Evolutionary conservation across 1,140 invertebrate genomes (phyloP), one percentile per base, ranked within the genome.

Genomic region (Propsilocerus akamusi): DNA sequence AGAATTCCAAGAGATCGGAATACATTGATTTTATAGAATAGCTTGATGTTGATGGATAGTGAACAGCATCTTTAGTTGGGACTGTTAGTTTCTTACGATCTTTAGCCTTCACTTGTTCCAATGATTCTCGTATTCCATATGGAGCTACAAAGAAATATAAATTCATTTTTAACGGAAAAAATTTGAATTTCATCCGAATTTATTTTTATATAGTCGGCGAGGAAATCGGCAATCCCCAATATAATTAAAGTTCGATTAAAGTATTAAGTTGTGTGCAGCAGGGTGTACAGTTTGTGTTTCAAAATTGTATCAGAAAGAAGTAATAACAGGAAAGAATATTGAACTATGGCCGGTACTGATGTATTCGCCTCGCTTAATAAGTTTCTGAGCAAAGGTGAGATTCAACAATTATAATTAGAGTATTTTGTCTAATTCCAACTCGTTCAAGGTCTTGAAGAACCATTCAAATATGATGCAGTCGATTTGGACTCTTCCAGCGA

Each of bases 111-210:
- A 57, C 95, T 76, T 80, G 81, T 68, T 88, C 85, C 6, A 86
- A 87, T 8, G 88, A 73, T 72, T 97, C 93, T 55, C 93, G 68
- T 26, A 97, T 90, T 47, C 94, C 94, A 72, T 97, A 97, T 0
- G 94, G 94, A 54, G 92, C 92, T 95, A 54, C n/a, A 3, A 20
- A 37, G 7, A 17, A 3, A 37, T 11, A 30, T 30, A 17, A 37
- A 37, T 7, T 12, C 11, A 12, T 34, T 4, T 14, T 22, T 20
- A 41, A 20, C 34, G 17, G 34, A 2, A 51, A 48, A 56, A 54
- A 48, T 49, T 50, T 30, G 47, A 57, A 53, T 51, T 49, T 47
- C 26, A 41, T 34, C 49, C 28, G 30, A 49, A 52, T 46, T 47
- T 50, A 46, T 50, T 47, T 37, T 47, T 6, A 52, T 48, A 14